A percentile compares a stretch with the other conserved stretches of the same genome.
These are phyloP conservation scores for Sinhomidia bicolor DNA, from an alignment of 2,888 invertebrate species.

Conservation along the genomic window DNA sequence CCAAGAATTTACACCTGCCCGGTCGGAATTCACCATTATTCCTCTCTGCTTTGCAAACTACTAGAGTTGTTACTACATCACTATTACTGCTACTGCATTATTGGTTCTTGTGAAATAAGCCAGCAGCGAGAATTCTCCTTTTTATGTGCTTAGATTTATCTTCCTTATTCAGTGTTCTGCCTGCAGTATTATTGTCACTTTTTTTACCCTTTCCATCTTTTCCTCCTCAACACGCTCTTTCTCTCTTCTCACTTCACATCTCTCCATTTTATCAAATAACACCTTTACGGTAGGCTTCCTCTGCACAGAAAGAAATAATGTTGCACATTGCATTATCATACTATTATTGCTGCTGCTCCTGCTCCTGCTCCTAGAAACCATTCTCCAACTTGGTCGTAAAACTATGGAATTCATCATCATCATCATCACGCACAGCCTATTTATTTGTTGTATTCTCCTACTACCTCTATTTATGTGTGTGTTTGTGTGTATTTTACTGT, in stretches of 20 bases:
- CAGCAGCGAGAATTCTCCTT: conserved; percentile 11
- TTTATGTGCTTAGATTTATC: conserved; percentile 45
- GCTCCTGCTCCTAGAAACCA: conserved; percentile 38
- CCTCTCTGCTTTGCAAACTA: conserved; percentile 2
- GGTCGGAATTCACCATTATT: conserved; percentile 49
- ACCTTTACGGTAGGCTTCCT: conserved; percentile 58
- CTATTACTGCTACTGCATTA: conserved; percentile 37
- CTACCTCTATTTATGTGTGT: conserved; percentile 1
- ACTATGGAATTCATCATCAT: conserved; percentile 36
- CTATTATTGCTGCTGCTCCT: not conserved
- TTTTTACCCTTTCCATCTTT: conserved; percentile 19
- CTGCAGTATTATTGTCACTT: conserved; percentile 38
- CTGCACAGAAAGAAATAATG: conserved; percentile 38
- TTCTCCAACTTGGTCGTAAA: conserved; percentile 51
- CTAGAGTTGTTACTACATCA: too few species aligned
- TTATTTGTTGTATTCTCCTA: conserved; percentile 25
- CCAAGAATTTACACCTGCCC: conserved; percentile 67
- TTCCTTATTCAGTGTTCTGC: conserved; percentile 3
- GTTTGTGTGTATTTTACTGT: conserved; percentile 36
- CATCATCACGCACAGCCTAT: conserved; percentile 30
- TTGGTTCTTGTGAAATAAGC: conserved; percentile 43
- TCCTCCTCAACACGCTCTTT: not conserved
- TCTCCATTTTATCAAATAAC: conserved; percentile 2
- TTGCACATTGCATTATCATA: conserved; percentile 26
- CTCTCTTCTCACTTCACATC: too few species aligned